Percentiles rank a stretch among this genome's conserved stretches.
Conservation (phyloP, 2,888 invertebrate genomes). For the Agelastica alni region DNA sequence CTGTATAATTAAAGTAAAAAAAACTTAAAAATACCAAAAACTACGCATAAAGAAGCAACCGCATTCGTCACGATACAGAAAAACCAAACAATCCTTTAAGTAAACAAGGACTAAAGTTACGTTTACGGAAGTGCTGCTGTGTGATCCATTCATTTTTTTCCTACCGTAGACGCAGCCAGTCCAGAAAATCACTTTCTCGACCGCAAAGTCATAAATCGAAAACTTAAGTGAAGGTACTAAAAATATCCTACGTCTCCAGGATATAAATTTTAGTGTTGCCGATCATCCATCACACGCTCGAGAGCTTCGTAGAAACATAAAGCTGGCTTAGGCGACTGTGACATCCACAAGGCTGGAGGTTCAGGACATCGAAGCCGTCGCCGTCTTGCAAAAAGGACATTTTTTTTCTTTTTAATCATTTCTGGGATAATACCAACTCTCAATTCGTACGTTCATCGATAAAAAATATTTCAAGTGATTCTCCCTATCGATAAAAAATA, state of each 20-base stretch:
- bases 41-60: too few species aligned
- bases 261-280: slow-evolving; percentile 32
- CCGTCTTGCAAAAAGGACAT: too few species aligned
- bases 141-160: slow-evolving; percentile 4
- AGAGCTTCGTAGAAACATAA: slow-evolving; percentile 25
- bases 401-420: too few species aligned
- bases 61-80: too few species aligned
- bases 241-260: slow-evolving; percentile 25
- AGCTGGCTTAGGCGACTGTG: slow-evolving; percentile 25
- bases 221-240: slow-evolving; percentile 20
- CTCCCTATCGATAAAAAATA: too few species aligned
- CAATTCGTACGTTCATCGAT: too few species aligned
- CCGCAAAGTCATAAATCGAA: slow-evolving; percentile 24
- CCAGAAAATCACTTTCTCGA: slow-evolving; percentile 23
- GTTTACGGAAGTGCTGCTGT: slow-evolving; percentile 14
- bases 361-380: neutral
- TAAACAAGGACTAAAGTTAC: neutral
- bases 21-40: too few species aligned
- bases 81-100: neutral
- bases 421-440: too few species aligned
- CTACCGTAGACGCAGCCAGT: slow-evolving; percentile 8
- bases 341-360: slow-evolving; percentile 5
- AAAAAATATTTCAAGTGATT: too few species aligned
- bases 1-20: too few species aligned
- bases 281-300: slow-evolving; percentile 33